phyloP scores from a whole-genome alignment of 2,797 vertebrate species.

The Eupleurogrammus muticus region DNA sequence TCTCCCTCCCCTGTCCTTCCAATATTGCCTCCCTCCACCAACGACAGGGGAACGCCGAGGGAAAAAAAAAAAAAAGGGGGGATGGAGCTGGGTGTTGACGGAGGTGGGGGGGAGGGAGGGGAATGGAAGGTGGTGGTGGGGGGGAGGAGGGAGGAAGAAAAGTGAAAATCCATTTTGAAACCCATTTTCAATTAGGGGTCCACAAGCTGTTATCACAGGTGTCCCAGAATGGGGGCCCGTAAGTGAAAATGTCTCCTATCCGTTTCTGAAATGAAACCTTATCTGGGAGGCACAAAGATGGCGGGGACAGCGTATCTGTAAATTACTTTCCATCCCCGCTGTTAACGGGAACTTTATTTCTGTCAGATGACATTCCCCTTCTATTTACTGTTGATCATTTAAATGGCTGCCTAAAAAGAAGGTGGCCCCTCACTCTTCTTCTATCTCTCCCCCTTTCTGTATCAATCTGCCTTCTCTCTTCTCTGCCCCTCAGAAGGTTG shows the following conservation, averaged over 20 bases:
- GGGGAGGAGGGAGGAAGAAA: slow-evolving; percentile 85
- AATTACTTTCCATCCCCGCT: slow-evolving; percentile 99
- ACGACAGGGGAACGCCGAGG: slow-evolving; percentile 62
- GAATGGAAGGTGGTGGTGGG: slow-evolving; percentile 73
- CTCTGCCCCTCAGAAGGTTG: slow-evolving; percentile 48
- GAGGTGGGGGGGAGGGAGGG: slow-evolving; percentile 50
- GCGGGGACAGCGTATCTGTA: slow-evolving; percentile 99
- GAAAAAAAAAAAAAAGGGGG: slow-evolving; percentile 31
- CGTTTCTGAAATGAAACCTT: slow-evolving; percentile 99
- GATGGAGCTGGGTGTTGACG: slow-evolving; percentile 50
- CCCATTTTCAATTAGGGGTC: slow-evolving; percentile 99
- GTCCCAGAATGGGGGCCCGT: slow-evolving; percentile 97
- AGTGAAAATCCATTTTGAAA: slow-evolving; percentile 99
- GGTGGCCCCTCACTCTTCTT: slow-evolving; percentile 78
- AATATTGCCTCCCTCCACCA: slow-evolving; percentile 85
- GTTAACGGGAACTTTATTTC: slow-evolving; percentile 99
- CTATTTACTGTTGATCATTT: slow-evolving; percentile 96
- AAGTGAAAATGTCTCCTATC: slow-evolving; percentile 99
- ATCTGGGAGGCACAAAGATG: slow-evolving; percentile 98
- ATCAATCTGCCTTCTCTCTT: slow-evolving; percentile 62
- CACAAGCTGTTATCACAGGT: slow-evolving; percentile 99
- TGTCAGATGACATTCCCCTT: slow-evolving; percentile 98
- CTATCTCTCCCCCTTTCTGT: slow-evolving; percentile 44
- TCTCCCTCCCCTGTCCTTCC: slow-evolving; percentile 75
- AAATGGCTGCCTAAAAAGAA: slow-evolving; percentile 90